Evolutionary conservation across 1,140 invertebrate genomes (phyloP), one percentile per base, ranked within the genome.

Genomic region (Philotrypesis tridentata): DNA sequence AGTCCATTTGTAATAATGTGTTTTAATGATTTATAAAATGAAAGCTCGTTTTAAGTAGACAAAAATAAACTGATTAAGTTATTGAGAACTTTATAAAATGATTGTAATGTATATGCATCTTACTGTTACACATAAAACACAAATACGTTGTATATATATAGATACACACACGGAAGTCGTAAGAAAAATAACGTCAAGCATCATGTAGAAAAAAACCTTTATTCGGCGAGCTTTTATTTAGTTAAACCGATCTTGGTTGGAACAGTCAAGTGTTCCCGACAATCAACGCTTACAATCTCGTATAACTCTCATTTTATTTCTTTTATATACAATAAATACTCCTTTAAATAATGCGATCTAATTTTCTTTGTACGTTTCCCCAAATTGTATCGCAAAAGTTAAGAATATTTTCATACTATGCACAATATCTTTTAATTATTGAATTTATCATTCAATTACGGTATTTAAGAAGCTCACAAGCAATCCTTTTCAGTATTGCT

Each of bases 81-180:
- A 61, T 43, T 83, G n/a, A 83, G 79, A 79, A 84, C 73, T 76
- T 82, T 61, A 79, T 25, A 81, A 70, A 74, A 80, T 33, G 27
- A 75, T 74, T 75, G 48, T 70, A 48, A 31, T 63, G 72, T 65
- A 75, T 37, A 65, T n/a, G 77, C 75, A 14, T 83, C 23, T 82
- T 55, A 63, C 6, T 55, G 21, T 74, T 77, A 27, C 81, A 84
- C 25, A 73, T 82, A 68, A 8, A n/a, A 55, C 48, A 55, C 21
- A 8, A 21, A 55, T 29, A 61, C 14, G 37, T 83, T 78, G 29
- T 71, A 37, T 79, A 72, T 60, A 37, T 83, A 85, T 76, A 12
- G 6, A 81, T 82, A 82, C 76, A 70, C 79, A 82, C 73, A 85
- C 83, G 85, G 85, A 87, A 87, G 87, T 87, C 85, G 40, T 85